Evolutionary conservation across 2,113 vertebrate species (phyloP), one percentile per base, ranked within the genome.

Genomic region (Hylia prasina): DNA sequence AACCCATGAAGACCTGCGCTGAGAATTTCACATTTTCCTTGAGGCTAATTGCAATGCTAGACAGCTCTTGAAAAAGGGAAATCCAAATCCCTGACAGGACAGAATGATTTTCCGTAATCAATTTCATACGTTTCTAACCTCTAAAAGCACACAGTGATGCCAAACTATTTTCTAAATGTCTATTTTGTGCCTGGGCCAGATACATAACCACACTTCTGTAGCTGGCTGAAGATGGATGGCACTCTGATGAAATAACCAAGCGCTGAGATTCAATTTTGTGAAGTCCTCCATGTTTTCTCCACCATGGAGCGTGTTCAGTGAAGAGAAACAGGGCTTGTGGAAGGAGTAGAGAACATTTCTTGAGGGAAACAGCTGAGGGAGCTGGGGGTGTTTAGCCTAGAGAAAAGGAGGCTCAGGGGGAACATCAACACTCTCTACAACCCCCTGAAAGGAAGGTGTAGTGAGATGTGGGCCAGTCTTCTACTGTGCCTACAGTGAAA

Each of bases 251-350:
- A 73, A 37, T 42, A 54, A 11, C 65, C 40, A 1, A 56, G 42
- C 19, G 1, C 18, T 47, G 23, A 45, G 35, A 33, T 71, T 35
- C 3, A 2, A 12, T 89, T 83, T n/a, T 31, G 7, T 66, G 50
- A 73, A 70, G 39, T 61, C 44, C 16, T 66, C 16, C 6, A 1
- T 58, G 19, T 50, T 73, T 63, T 81, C 21, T 65, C 37, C 44
- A 51, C 33, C 23, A 11, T 24, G 51, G 37, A 58, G 44, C 1
- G 0, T 37, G 37, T 44, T 57, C 77, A 73, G 51, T 0, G 0
- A 44, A 89, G 44, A 35, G 27, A 15, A 19, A 0, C 44, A 50
- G 53, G 58, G 44, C 23, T 51, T 58, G 33, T 11, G 10, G 66
- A 44, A 37, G 22, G 27, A 37, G 15, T 24, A 16, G 51, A 20